Base-by-base conservation (phyloP, 2,888 invertebrate species). In the Rotaria sp. region DNA sequence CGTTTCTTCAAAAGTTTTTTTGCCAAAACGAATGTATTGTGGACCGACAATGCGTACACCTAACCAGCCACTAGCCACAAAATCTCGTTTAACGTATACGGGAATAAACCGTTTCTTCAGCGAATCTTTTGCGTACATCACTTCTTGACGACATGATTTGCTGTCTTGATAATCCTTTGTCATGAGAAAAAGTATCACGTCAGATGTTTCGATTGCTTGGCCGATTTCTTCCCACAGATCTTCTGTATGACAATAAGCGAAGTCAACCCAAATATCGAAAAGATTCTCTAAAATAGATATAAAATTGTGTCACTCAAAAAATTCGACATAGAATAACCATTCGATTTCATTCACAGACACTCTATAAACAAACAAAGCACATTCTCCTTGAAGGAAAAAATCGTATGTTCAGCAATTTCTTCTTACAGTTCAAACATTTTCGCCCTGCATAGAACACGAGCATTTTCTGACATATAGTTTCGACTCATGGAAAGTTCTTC, bases 141-240 rank as follows among this genome's bases (percentile, higher is more conserved):
- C 75, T 80, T 80, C 75, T 80, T 80, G 75, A 15, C 75, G 75
- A 45, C 75, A 80, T 26, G 75, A 80, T 80, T 80, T 80, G 24
- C 75, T 80, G 18, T 80, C 75, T 45, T 80, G 45, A 80, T 80
- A 80, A 41, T 80, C 75, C n/a, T 80, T 80, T 24, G 75, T 30
- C 75, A 80, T 80, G 18, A 80, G 24, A 45, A 80, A 80, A 0
- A 80, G 75, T 0, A 80, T 8, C 10, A 80, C 45, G 45, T 80
- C 41, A 15, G 75, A 41, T 30, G 45, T 45, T 45, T 80, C 75
- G 11, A 80, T 80, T 24, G 75, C 75, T 80, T 80, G 30, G 26
- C 75, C 75, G 7, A 80, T 80, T 80, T 80, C 75, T 45, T 80
- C 75, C 75, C 75, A 80, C 2, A 80, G 26, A 26, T 80, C 75